Base-by-base conservation (phyloP, 2,888 invertebrate species). In the Tigriopus californicus region DNA sequence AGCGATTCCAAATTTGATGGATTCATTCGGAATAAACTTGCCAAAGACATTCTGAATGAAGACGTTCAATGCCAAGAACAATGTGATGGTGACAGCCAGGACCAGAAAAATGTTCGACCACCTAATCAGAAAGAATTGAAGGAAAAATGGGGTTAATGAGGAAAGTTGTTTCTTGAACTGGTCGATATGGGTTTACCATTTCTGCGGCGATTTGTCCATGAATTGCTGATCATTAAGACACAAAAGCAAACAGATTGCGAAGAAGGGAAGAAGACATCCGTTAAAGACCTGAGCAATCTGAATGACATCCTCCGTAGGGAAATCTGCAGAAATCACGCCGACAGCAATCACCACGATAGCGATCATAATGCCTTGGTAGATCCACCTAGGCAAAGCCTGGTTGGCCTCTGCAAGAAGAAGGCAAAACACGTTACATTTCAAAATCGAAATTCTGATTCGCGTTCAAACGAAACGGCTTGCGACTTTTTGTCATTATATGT, bases 201-300 rank as follows among this genome's bases (percentile, higher is more conserved):
- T 57, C 25, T 57, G 57, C 15, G 57, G 57, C 25, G 15, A 33
- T 18, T 40, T 18, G 22, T 18, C 40, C 57, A 57, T 57, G 46
- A 57, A 57, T 13, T 57, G 18, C 8, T 15, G 40, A 46, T 57
- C 57, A 18, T 57, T 57, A 10, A 57, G 18, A 24, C 57, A 57
- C 10, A 57, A 20, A 13, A 57, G 47, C 1, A 57, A 8, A 46
- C 57, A 57, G 41, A 47, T 57, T 18, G 57, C 40, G 24, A 57
- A 57, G 47, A 57, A 57, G 11, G 57, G 57, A n/a, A 57, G 46
- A 1, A 57, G 18, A 57, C 42, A 46, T 18, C 57, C 57, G 41
- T 57, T 57, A 57, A 57, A 57, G 1, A 57, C 57, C 24, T 57
- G 57, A 18, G 57, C 57, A 20, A 57, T 41, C 42, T 41, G 20